Base-by-base conservation (phyloP, 2,797 vertebrate species). In the Chaenodraco wilsoni region DNA sequence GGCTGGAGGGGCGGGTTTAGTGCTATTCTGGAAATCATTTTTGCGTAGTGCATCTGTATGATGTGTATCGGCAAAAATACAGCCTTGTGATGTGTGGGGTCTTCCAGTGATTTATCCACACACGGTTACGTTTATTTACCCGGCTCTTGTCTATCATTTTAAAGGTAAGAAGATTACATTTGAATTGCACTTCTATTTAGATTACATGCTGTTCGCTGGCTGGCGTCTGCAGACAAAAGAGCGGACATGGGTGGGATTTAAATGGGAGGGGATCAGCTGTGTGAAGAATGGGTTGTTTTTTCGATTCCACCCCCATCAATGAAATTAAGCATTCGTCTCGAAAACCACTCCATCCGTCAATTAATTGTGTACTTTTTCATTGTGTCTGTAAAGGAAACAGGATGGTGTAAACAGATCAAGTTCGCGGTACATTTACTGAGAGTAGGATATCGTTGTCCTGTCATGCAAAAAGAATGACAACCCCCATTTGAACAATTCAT, bases 201-300 rank as follows among this genome's bases (percentile, higher is more conserved):
- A 16, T 43, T 43, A 2, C 15, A 51, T 40, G 37, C 52, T 37
- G 40, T 70, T 77, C 68, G 43, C 82, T 77, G 84, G 79, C 61
- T 84, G 27, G 43, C n/a, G 62, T 76, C 66, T 79, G 77, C 72
- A 84, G 82, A 92, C 92, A 93, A 92, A 88, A 91, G 84, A 91
- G 87, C 75, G 82, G 88, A 90, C 89, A 87, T 92, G 92, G 92
- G 90, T 91, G 91, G 88, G 93, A 92, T 92, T 92, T 92, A 88
- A 88, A 92, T 89, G 86, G 91, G 91, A 91, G 89, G 87, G 81
- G 89, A 88, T 92, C 91, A 92, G 89, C 87, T 91, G 89, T 58
- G 59, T 46, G 72, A 72, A 86, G 78, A 87, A 86, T 56, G 75
- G 78, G 17, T 41, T 71, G 56, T 80, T 79, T 87, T 88, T 84